phyloP scores from a whole-genome alignment of 2,113 vertebrate genomes.

The Clarias magur region DNA sequence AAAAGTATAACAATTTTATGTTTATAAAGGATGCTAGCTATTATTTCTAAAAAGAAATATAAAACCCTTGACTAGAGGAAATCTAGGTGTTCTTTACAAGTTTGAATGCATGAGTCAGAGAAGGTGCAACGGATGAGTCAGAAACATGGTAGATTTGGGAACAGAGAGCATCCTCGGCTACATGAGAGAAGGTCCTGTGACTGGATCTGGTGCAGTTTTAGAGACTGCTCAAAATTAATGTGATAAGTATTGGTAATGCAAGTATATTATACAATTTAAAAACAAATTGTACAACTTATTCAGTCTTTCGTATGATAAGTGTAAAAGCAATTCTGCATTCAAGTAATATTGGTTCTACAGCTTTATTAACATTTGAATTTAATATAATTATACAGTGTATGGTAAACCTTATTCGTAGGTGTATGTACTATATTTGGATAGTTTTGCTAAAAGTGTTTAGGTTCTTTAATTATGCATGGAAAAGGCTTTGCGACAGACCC shows the following conservation, averaged over 20 bases:
- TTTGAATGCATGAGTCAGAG: conserved; percentile 41
- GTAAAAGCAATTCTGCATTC: background rate
- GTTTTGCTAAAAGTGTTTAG: background rate
- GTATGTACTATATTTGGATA: background rate
- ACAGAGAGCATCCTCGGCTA: background rate
- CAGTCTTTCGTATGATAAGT: background rate
- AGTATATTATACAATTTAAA: background rate
- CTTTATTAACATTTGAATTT: background rate
- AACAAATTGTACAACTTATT: background rate
- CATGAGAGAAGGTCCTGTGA: conserved; percentile 37
- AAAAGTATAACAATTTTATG: background rate
- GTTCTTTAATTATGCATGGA: background rate
- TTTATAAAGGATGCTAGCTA: background rate
- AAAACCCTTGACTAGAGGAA: background rate
- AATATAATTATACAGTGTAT: background rate
- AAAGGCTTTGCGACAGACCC: too few species aligned
- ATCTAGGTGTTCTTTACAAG: conserved; percentile 1
- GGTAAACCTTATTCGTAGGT: background rate
- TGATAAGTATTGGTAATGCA: background rate
- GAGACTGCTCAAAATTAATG: background rate
- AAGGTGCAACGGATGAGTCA: conserved; percentile 53
- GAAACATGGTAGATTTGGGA: conserved; percentile 7
- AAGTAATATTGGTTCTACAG: background rate
- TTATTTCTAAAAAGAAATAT: background rate
- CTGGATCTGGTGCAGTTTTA: background rate